Percentiles rank a stretch among this genome's conserved stretches.
Conservation (phyloP, 2,113 vertebrate genomes). For the Paradoxurus hermaphroditus region DNA sequence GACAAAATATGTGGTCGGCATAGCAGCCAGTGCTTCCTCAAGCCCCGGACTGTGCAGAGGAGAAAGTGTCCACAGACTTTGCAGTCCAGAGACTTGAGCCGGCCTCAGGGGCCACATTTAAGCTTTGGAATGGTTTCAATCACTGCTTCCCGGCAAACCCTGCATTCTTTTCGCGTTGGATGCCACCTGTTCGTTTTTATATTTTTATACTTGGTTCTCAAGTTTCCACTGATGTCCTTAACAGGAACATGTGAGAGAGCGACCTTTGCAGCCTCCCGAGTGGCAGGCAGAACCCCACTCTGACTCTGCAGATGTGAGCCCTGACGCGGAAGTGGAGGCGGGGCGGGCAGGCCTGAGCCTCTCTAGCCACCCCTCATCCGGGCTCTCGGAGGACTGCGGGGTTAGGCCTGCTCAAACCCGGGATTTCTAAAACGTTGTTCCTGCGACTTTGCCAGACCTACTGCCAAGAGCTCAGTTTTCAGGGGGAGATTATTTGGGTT, state of each 20-base stretch:
- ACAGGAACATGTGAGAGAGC: conserved; percentile 36
- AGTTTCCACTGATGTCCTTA: conserved; percentile 59
- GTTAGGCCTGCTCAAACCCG: neutral
- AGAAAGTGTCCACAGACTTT: neutral
- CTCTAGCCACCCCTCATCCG: neutral
- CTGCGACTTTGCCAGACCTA: neutral
- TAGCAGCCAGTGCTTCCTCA: neutral
- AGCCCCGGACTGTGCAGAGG: neutral
- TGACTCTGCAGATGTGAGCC: neutral
- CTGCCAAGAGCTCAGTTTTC: neutral
- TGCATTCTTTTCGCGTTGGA: conserved; percentile 40
- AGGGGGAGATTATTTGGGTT: neutral
- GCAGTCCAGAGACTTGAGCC: neutral
- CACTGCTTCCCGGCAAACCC: neutral
- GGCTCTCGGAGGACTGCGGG: neutral
- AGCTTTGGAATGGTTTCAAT: conserved; percentile 33
- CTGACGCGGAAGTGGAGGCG: neutral
- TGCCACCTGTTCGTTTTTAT: conserved; percentile 63
- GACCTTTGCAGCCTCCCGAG: neutral
- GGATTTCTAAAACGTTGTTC: neutral
- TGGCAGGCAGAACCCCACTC: neutral
- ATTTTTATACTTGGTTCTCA: conserved; percentile 61
- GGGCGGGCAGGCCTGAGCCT: neutral
- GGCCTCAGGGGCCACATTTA: neutral
- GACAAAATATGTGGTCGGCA: neutral